These are phyloP conservation scores for Penaeus japonicus DNA, from an alignment of 1,140 invertebrate genomes.

Conservation along the genomic window DNA sequence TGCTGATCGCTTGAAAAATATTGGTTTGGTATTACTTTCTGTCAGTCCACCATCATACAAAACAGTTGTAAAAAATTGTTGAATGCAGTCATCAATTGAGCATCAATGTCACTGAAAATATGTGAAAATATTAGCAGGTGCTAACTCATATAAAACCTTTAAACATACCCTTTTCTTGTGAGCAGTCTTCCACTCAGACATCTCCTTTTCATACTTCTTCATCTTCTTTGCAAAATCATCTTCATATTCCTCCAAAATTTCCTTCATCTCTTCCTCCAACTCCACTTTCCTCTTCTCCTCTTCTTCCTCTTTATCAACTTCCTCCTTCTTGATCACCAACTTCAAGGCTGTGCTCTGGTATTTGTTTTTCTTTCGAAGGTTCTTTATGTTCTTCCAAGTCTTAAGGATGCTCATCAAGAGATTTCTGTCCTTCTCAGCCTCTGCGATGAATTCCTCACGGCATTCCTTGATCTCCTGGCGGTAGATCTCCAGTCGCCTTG, in stretches of 20 bases:
- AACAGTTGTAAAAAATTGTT: too few species aligned
- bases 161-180: conserved; percentile 33
- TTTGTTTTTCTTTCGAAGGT: background rate
- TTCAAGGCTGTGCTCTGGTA: conserved; percentile 15
- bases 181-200: conserved; percentile 22
- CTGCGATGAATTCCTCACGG: conserved; percentile 12
- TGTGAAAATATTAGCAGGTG: too few species aligned
- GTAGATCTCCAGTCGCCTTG: conserved; percentile 7
- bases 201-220: conserved; percentile 26
- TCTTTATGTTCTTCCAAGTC: conserved; percentile 22
- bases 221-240: conserved; percentile 7
- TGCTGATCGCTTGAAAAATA: too few species aligned
- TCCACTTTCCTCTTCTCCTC: conserved; percentile 37
- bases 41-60: too few species aligned
- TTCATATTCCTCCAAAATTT: conserved; percentile 21
- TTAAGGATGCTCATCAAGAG: conserved; percentile 6
- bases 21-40: too few species aligned
- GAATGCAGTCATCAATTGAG: too few species aligned
- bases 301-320: conserved; percentile 20
- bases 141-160: too few species aligned
- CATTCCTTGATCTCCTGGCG: conserved; percentile 18
- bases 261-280: conserved; percentile 19
- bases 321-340: conserved; percentile 33
- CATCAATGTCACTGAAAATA: background rate
- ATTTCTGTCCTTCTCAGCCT: conserved; percentile 20